Conservation (phyloP, 1,140 invertebrate species). For the Scaptomyza hsui region DNA sequence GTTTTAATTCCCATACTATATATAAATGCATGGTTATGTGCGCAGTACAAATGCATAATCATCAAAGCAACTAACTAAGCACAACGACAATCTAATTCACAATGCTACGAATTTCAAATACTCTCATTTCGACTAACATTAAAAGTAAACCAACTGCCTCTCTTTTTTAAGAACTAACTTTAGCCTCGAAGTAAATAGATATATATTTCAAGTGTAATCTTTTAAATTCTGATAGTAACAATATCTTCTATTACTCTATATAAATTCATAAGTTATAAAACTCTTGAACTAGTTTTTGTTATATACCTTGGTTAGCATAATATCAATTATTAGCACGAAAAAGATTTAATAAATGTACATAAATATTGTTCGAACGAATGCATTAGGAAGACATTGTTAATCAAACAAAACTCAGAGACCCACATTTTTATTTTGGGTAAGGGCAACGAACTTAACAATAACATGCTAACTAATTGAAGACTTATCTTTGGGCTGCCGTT, state of each 20-base stretch:
- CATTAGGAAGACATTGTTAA: slow-evolving; percentile 36
- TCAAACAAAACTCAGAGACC: slow-evolving; percentile 10
- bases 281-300: not conserved
- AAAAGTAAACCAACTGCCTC: not conserved
- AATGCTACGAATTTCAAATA: not conserved
- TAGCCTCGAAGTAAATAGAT: no score
- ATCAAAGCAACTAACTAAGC: not conserved
- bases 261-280: not conserved
- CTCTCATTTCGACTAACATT: not conserved
- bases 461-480: no score
- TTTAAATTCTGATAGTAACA: no score
- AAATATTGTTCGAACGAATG: not conserved
- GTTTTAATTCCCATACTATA: slow-evolving; percentile 22
- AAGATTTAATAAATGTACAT: no score
- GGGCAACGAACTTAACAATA: slow-evolving; percentile 16
- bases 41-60: slow-evolving; percentile 16
- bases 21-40: slow-evolving; percentile 3
- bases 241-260: not conserved
- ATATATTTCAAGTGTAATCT: no score
- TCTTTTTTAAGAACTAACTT: not conserved
- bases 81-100: not conserved
- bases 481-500: no score
- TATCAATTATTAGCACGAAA: not conserved
- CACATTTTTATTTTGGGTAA: not conserved
- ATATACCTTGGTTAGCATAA: not conserved